Evolutionary conservation across 92 coral and sea anemone genomes (phyloP).

Genomic region (Meandrina meandrites): DNA sequence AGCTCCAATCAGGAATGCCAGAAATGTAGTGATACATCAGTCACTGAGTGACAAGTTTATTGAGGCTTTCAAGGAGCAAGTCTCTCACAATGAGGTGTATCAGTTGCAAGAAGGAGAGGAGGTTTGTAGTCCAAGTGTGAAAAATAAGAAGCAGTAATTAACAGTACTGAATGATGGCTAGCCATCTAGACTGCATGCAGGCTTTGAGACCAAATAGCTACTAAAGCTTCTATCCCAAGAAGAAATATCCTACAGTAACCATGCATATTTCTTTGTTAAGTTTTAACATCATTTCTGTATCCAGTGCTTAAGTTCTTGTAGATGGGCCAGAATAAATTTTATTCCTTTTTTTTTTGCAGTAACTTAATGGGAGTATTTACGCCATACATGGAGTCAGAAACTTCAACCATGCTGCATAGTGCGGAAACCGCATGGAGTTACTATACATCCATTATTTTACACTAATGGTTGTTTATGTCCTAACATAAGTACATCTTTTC

Average conservation of each 20-base stretch:
- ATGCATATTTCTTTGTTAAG: too few relatives aligned
- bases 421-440: too few relatives aligned
- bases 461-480: too few relatives aligned
- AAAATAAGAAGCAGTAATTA: background rate
- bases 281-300: too few relatives aligned
- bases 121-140: conserved; percentile 43
- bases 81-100: conserved; percentile 82
- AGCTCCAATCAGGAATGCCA: conserved; percentile 95
- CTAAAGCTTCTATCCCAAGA: background rate
- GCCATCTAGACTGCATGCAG: background rate
- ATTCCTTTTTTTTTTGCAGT: too few relatives aligned
- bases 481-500: background rate
- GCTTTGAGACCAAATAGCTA: background rate
- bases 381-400: too few relatives aligned
- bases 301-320: too few relatives aligned
- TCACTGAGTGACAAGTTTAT: conserved; percentile 95
- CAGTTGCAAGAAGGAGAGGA: conserved; percentile 66
- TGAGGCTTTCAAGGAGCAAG: conserved; percentile 91
- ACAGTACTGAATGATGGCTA: background rate
- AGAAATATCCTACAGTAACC: too few relatives aligned
- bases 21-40: conserved; percentile 94
- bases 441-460: too few relatives aligned
- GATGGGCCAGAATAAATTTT: too few relatives aligned
- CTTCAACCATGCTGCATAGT: too few relatives aligned
- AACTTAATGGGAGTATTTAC: too few relatives aligned